Base-by-base conservation (phyloP, 2,888 invertebrate species). In the Blomia tropicalis region DNA sequence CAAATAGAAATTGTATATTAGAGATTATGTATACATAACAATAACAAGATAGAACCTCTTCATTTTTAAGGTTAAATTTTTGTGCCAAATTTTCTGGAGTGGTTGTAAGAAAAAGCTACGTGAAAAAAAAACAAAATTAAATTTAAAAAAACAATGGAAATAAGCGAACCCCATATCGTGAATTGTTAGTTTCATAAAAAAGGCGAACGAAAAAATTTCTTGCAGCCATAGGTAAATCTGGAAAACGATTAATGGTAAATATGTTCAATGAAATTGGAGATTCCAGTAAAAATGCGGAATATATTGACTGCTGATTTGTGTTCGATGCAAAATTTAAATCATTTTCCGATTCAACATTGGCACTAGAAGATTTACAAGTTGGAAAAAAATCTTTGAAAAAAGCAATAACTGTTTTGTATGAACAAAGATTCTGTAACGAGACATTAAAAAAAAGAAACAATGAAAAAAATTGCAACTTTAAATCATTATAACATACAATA, bases 401-500 rank as follows among this genome's bases (percentile, higher is more conserved):
- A 7, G 17, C 7, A 36, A 36, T 36, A 17, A 36, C 17, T 36
- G 36, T 23, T 47, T 47, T 47, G 22, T 47, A 47, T 23, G 47
- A 14, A 19, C 19, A 47, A 3, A 47, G 11, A 47, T 47, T 47
- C 47, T 47, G 7, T 23, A 2, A 2, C 11, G 22, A 23, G 22
- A 47, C 2, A 2, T 19, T 3, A n/a, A n/a, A 19, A 11, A 47
- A 2, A 25, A 47, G 22, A 47, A 4, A 3, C 17, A 4, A 47
- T 47, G 4, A n/a, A n/a, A n/a, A n/a, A n/a, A n/a, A n/a, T n/a
- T n/a, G n/a, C n/a, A n/a, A n/a, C n/a, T n/a, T n/a, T n/a, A n/a
- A n/a, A 5, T n/a, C 19, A 41, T 11, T 11, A 5, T 5, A 43
- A 62, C 75, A 74, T 73, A 83, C 83, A 71, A 84, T 71, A 47